Conservation (phyloP, 2,113 vertebrate genomes). For the Macquaria australasica region DNA sequence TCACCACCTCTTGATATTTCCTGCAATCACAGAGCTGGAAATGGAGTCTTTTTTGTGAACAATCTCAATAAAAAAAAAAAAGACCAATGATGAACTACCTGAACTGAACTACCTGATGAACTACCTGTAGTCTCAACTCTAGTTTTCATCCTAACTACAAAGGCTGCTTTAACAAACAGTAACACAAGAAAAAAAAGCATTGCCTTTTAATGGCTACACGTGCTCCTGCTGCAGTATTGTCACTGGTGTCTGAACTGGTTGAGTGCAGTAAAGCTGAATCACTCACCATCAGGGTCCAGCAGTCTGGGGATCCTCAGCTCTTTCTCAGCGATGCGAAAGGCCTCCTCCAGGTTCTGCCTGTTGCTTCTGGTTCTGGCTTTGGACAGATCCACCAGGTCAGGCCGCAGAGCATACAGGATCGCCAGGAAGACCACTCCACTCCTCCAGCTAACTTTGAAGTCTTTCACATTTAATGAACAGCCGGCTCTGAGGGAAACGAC, state of each 20-base stretch:
- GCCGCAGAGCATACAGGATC: conserved; percentile 89
- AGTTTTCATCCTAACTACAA: too few relatives aligned
- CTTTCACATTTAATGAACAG: conserved; percentile 87
- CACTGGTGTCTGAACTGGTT: not conserved
- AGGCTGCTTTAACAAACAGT: not conserved
- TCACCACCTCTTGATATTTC: not conserved
- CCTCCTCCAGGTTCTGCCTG: conserved; percentile 93
- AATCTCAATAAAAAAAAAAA: not conserved
- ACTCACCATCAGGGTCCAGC: conserved; percentile 92
- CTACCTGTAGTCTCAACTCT: too few relatives aligned
- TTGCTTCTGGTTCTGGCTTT: conserved; percentile 88
- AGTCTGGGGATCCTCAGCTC: conserved; percentile 92
- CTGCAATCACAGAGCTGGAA: not conserved
- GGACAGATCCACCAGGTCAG: conserved; percentile 90
- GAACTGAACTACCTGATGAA: too few relatives aligned
- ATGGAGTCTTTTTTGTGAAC: not conserved
- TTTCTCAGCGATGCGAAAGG: conserved; percentile 90
- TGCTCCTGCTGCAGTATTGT: not conserved
- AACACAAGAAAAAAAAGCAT: too few relatives aligned
- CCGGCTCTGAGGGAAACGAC: conserved; percentile 79
- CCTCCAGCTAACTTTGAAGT: conserved; percentile 96
- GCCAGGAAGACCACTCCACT: conserved; percentile 93
- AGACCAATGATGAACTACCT: not conserved
- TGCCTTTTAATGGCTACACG: too few relatives aligned
- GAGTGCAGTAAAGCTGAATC: not conserved